phyloP scores from a whole-genome alignment of 2,113 vertebrate genomes.

The Silurus glanis region DNA sequence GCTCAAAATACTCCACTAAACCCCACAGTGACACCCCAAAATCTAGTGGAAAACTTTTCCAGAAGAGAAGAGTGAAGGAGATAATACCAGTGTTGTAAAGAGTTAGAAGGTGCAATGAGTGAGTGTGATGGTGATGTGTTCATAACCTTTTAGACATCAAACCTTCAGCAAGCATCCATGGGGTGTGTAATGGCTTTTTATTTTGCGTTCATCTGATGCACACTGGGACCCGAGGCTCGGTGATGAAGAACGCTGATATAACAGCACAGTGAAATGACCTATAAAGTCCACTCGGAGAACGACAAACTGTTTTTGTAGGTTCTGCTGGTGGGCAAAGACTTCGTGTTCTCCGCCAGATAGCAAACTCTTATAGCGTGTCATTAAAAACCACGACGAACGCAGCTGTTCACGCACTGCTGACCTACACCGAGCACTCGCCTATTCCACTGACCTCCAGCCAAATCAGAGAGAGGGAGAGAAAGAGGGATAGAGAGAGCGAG shows the following conservation, averaged over 20 bases:
- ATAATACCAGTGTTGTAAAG: too few species aligned
- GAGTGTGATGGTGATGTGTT: too few species aligned
- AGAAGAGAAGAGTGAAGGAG: too few species aligned
- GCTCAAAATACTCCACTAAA: too few species aligned
- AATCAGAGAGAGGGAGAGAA: background rate
- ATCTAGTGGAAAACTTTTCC: too few species aligned
- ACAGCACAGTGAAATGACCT: background rate
- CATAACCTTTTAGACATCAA: too few species aligned
- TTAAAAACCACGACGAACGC: slow-evolving; percentile 41
- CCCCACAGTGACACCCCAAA: too few species aligned
- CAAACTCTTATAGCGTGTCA: slow-evolving; percentile 33
- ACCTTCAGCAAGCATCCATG: too few species aligned
- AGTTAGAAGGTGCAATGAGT: too few species aligned
- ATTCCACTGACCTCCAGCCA: slow-evolving; percentile 22
- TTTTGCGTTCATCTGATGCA: background rate
- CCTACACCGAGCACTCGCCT: slow-evolving; percentile 26
- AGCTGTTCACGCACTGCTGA: slow-evolving; percentile 34
- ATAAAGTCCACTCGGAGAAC: background rate
- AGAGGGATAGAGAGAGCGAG: background rate
- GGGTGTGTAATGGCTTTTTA: background rate
- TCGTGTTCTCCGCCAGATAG: slow-evolving; percentile 13
- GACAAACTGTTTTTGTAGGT: slow-evolving; percentile 15
- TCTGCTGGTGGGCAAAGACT: slow-evolving; percentile 27
- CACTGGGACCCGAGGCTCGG: background rate
- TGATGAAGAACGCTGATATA: background rate